These are phyloP conservation scores for Lontra canadensis DNA, from an alignment of 2,113 vertebrate genomes.

Conservation along the genomic window DNA sequence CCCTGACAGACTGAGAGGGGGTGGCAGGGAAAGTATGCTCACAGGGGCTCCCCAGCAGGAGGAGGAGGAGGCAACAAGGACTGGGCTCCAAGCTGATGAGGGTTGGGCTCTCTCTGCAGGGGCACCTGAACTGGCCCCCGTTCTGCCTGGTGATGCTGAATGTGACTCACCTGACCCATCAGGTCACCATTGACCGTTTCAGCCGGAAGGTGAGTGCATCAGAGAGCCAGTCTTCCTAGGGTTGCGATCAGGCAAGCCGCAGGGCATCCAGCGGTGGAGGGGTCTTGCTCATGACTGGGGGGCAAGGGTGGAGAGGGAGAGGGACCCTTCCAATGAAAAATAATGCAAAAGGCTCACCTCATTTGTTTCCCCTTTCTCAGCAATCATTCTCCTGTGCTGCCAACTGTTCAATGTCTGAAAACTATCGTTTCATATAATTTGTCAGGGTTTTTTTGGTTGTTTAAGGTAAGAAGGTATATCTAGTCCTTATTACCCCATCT, in stretches of 20 bases:
- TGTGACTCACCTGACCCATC: slow-evolving; percentile 90
- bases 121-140: slow-evolving; percentile 88
- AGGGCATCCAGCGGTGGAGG: not conserved
- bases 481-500: not conserved
- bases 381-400: not conserved
- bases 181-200: slow-evolving; percentile 91
- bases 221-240: not conserved
- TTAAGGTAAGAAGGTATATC: not conserved
- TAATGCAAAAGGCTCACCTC: not conserved
- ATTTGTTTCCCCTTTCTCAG: not conserved
- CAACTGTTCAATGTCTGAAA: not conserved
- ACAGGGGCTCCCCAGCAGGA: not conserved
- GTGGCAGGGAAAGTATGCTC: not conserved
- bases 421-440: not conserved
- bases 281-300: not conserved
- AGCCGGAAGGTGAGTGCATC: slow-evolving; percentile 89
- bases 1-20: not conserved
- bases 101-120: slow-evolving; percentile 76
- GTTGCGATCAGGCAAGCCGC: accelerated
- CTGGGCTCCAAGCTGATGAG: not conserved
- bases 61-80: not conserved
- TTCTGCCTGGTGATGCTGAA: slow-evolving; percentile 92
- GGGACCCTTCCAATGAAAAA: not conserved
- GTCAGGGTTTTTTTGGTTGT: not conserved
- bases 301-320: too few relatives aligned